Percentiles rank a stretch among this genome's conserved stretches.
Conservation (phyloP, 2,113 vertebrate species). For the Symphodus melops region DNA sequence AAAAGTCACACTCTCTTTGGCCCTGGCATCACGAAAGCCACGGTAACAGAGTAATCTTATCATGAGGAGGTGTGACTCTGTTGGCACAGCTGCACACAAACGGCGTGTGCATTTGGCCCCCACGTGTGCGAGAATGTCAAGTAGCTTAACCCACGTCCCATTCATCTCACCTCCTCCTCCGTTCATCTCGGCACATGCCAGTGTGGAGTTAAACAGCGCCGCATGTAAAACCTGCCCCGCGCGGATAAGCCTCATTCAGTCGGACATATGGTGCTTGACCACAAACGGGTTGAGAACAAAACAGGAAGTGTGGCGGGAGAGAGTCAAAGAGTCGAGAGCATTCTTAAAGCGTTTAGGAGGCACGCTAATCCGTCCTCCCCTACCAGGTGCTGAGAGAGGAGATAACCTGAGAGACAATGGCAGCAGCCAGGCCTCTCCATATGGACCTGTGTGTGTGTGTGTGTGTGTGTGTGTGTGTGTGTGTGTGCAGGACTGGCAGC, state of each 20-base stretch:
- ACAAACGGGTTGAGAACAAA: conserved; percentile 62
- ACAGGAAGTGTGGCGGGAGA: conserved; percentile 69
- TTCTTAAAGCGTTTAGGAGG: conserved; percentile 67
- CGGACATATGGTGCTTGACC: conserved; percentile 70
- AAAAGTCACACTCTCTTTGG: background rate
- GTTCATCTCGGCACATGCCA: conserved; percentile 30
- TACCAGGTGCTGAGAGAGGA: conserved; percentile 78
- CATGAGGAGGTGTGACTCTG: conserved; percentile 1
- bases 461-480: no score
- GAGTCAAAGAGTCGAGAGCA: conserved; percentile 58
- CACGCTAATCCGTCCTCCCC: conserved; percentile 71
- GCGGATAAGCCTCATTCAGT: conserved; percentile 70
- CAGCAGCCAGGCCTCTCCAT: conserved; percentile 55
- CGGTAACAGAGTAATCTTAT: conserved; percentile 30
- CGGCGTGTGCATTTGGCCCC: conserved; percentile 31
- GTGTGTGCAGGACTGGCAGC: conserved; percentile 36
- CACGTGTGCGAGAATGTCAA: conserved; percentile 60
- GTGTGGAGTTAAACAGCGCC: conserved; percentile 34
- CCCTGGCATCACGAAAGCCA: background rate
- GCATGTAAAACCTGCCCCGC: conserved; percentile 63
- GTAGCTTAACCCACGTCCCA: conserved; percentile 59
- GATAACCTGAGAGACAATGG: conserved; percentile 78
- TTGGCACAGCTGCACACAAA: conserved; percentile 28
- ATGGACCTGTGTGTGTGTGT: conserved; percentile 20
- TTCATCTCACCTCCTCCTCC: conserved; percentile 39